Conservation (phyloP, 2,113 vertebrate species). For the Turdus rufiventris region DNA sequence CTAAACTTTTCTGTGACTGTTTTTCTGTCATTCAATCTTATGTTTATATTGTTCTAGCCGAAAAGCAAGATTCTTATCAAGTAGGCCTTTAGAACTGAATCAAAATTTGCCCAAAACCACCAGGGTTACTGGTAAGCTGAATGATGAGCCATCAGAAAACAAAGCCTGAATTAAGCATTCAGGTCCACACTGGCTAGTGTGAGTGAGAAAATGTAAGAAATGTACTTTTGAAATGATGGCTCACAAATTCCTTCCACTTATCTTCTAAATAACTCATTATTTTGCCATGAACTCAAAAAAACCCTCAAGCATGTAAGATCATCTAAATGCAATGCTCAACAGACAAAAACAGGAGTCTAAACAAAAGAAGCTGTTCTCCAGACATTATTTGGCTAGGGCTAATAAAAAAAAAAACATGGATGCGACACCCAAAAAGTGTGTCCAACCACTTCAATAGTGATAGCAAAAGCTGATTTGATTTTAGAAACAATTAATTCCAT, state of each 20-base stretch:
- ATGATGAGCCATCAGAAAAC: neutral
- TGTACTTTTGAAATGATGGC: neutral
- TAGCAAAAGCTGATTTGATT: neutral
- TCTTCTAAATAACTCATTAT: neutral
- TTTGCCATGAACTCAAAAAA: neutral
- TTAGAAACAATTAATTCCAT: neutral
- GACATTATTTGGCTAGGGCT: neutral
- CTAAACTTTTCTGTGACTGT: neutral
- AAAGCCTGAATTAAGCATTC: neutral
- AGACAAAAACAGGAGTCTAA: neutral
- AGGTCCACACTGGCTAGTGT: neutral
- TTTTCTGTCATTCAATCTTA: neutral
- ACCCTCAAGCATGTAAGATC: fast-evolving
- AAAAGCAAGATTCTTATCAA: neutral
- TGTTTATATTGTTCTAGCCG: neutral
- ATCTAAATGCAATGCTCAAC: neutral
- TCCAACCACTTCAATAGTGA: neutral
- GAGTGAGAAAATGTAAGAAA: neutral
- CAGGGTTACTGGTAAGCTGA: neutral
- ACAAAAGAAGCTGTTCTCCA: neutral
- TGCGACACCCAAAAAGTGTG: neutral
- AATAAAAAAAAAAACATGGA: neutral
- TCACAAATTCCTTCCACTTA: neutral
- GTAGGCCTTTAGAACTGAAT: neutral
- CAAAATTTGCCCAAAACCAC: neutral